Percentiles rank a stretch among this genome's conserved stretches.
These are phyloP conservation scores for Monopis laevigella DNA, from an alignment of 2,888 invertebrate genomes.

Conservation along the genomic window DNA sequence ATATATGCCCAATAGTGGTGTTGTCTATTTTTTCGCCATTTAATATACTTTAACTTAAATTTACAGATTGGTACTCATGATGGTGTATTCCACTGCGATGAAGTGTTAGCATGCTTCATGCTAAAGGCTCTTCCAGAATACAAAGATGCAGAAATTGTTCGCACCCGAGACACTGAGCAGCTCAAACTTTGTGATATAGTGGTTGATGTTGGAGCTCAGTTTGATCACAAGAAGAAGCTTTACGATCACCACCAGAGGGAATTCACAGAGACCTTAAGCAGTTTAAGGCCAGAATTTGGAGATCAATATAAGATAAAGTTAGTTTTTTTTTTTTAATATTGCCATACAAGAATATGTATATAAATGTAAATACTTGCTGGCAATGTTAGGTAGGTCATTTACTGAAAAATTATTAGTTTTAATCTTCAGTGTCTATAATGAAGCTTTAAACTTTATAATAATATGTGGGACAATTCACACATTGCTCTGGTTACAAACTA, in stretches of 20 bases:
- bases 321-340: too few species aligned
- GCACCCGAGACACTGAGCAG: slow-evolving; percentile 68
- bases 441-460: too few species aligned
- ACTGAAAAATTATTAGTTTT: too few species aligned
- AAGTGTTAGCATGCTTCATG: slow-evolving; percentile 94
- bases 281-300: slow-evolving; percentile 69
- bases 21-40: too few species aligned
- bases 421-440: too few species aligned
- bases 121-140: slow-evolving; percentile 83
- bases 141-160: slow-evolving; percentile 80
- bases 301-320: slow-evolving; percentile 69
- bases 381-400: too few species aligned
- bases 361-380: too few species aligned
- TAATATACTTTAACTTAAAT: too few species aligned
- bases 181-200: slow-evolving; percentile 90
- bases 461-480: too few species aligned
- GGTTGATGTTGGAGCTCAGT: slow-evolving; percentile 92
- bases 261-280: slow-evolving; percentile 74
- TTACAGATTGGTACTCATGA: slow-evolving; percentile 76
- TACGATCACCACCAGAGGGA: slow-evolving; percentile 96
- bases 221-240: slow-evolving; percentile 76
- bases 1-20: too few species aligned
- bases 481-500: too few species aligned
- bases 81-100: slow-evolving; percentile 94
- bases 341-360: too few species aligned